Conservation (phyloP, 2,888 invertebrate genomes). For the Xylota sylvarum region DNA sequence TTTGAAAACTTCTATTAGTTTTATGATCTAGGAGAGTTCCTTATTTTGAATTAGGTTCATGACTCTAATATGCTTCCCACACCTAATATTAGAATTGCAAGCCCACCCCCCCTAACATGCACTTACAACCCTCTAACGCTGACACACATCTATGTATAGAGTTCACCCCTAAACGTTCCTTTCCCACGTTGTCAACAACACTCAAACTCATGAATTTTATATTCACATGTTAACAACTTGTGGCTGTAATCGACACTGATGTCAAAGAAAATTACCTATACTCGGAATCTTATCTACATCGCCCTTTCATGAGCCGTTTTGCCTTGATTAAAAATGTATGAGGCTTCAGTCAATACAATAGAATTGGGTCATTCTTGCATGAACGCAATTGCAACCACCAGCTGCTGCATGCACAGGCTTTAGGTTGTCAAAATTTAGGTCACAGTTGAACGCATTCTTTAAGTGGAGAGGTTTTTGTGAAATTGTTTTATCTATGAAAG, state of each 20-base stretch:
- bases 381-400: background rate
- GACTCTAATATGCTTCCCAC: background rate
- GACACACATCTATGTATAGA: background rate
- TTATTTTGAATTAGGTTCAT: background rate
- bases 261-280: constrained; percentile 66
- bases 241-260: constrained; percentile 61
- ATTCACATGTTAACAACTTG: constrained; percentile 61
- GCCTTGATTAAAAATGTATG: constrained; percentile 63
- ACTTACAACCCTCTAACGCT: background rate
- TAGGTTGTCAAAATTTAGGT: constrained; percentile 22
- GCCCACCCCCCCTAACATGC: background rate
- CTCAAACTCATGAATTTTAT: constrained; percentile 45
- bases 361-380: constrained; percentile 58
- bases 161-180: background rate
- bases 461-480: background rate
- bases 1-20: constrained; percentile 62
- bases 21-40: constrained; percentile 3
- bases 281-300: constrained; percentile 32
- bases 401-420: constrained; percentile 3
- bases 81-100: background rate
- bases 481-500: background rate
- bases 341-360: constrained; percentile 27
- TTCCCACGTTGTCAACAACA: constrained; percentile 3
- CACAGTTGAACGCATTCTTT: constrained; percentile 3
- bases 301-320: constrained; percentile 46